phyloP scores from a whole-genome alignment of 2,888 invertebrate species.

The Drosophila tripunctata region DNA sequence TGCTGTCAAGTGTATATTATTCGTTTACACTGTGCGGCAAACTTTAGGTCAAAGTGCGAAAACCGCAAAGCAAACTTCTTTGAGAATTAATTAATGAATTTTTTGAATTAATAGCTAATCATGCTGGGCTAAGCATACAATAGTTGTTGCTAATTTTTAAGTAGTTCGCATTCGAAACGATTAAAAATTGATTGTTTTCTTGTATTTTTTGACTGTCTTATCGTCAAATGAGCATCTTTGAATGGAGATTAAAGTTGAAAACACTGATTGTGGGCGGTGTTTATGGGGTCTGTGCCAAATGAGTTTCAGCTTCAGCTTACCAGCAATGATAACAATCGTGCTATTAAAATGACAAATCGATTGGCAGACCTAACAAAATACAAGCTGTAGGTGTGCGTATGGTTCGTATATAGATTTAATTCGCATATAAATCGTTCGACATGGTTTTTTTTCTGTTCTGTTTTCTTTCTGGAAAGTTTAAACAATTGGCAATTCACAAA shows the following conservation, averaged over 20 bases:
- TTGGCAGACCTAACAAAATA: conserved; percentile 3
- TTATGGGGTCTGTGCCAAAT: conserved; percentile 66
- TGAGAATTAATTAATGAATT: conserved; percentile 23
- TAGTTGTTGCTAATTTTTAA: conserved; percentile 20
- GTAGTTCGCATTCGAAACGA: conserved; percentile 15
- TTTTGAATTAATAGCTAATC: conserved; percentile 10
- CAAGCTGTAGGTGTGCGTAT: conserved; percentile 18
- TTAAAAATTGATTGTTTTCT: conserved; percentile 11
- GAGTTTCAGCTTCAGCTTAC: conserved; percentile 52
- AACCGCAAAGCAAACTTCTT: conserved; percentile 30
- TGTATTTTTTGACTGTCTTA: conserved; percentile 5
- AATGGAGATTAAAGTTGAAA: conserved; percentile 16
- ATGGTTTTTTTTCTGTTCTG: conserved; percentile 21
- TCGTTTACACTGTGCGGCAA: neutral
- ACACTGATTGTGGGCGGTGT: conserved; percentile 46
- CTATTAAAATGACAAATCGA: conserved; percentile 60
- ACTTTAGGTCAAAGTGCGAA: neutral
- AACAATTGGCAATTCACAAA: conserved; percentile 48
- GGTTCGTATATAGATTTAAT: conserved; percentile 27
- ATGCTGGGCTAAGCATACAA: conserved; percentile 23
- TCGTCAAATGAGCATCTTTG: conserved; percentile 27
- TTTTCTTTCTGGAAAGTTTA: conserved; percentile 51
- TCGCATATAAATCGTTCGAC: conserved; percentile 49
- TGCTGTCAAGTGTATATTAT: too few relatives aligned
- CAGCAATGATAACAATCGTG: conserved; percentile 45